Evolutionary conservation across 2,888 invertebrate genomes (phyloP).

Genomic region (Sarcophaga variegata): DNA sequence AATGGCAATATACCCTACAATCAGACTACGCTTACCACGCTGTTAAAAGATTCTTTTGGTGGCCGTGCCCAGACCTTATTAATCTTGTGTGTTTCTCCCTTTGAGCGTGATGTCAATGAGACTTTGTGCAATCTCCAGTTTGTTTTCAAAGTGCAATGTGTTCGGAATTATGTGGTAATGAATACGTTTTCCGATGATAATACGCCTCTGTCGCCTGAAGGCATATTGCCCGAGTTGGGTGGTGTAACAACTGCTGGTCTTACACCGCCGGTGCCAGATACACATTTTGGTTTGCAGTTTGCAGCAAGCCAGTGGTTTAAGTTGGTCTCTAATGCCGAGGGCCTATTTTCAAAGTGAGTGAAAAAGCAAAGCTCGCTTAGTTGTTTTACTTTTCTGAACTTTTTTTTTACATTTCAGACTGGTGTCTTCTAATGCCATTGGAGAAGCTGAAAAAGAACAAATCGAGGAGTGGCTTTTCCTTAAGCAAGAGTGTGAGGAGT

Average conservation of each 20-base stretch:
- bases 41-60: conserved; percentile 89
- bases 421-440: conserved; percentile 86
- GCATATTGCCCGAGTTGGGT: conserved; percentile 65
- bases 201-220: conserved; percentile 82
- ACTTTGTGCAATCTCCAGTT: conserved; percentile 87
- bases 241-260: conserved; percentile 63
- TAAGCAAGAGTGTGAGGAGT: conserved; percentile 94
- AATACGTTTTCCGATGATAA: conserved; percentile 87
- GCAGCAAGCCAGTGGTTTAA: conserved; percentile 92
- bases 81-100: conserved; percentile 88
- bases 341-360: conserved; percentile 86
- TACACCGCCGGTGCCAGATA: conserved; percentile 65
- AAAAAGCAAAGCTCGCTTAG: background rate
- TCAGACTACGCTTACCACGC: conserved; percentile 87
- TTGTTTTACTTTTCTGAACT: background rate
- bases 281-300: conserved; percentile 88
- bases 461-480: conserved; percentile 92
- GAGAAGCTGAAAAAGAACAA: conserved; percentile 88
- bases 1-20: conserved; percentile 82
- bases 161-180: conserved; percentile 88
- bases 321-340: conserved; percentile 91
- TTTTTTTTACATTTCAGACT: conserved; percentile 78
- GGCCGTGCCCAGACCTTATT: conserved; percentile 89
- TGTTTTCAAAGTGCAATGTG: conserved; percentile 86
- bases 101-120: conserved; percentile 86